Evolutionary conservation across 2,797 vertebrate genomes (phyloP), one percentile per base, ranked within the genome.

Genomic region (Tragelaphus eurycerus): DNA sequence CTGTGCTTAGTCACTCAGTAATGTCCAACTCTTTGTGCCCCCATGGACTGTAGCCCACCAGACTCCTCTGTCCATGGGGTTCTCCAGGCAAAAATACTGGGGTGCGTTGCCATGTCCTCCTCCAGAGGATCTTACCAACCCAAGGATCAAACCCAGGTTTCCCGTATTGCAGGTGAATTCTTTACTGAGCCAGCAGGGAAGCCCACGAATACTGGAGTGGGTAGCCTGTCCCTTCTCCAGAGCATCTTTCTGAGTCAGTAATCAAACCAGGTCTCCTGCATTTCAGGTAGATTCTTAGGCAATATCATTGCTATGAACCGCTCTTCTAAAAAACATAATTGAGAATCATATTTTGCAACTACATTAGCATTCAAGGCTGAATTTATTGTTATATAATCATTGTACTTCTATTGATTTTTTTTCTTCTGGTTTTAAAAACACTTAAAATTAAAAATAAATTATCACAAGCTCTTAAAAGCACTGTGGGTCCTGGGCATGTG

Each of bases 381-480:
- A 90, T 78, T 67, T 38, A 92, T 60, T 79, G 19, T n/a, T 78
- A 43, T 23, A 27, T 59, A 52, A 23, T 74, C 54, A 55, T 60
- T 25, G 55, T 55, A 74, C 71, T 89, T 90, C 34, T 84, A 86
- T 27, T 83, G 10, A 54, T 31, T 21, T 88, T 12, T 81, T 59
- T 82, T 59, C 6, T 87, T 91, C 34, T 79, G 76, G 60, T 81
- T 95, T 96, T 95, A 54, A 62, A 92, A 59, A 25, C 87, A 95
- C 21, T 81, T 67, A 86, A 93, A 64, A 46, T 52, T 52, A 25
- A 85, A 88, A 43, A 48, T 86, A 55, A 83, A 55, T 79, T 83
- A 25, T 64, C 19, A 27, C 84, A 43, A 13, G 27, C 50, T 82
- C 31, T 25, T 71, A 29, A 38, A 88, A 93, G 15, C 31, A 19